phyloP scores from a whole-genome alignment of 2,888 invertebrate species.

The Andrena minutula region DNA sequence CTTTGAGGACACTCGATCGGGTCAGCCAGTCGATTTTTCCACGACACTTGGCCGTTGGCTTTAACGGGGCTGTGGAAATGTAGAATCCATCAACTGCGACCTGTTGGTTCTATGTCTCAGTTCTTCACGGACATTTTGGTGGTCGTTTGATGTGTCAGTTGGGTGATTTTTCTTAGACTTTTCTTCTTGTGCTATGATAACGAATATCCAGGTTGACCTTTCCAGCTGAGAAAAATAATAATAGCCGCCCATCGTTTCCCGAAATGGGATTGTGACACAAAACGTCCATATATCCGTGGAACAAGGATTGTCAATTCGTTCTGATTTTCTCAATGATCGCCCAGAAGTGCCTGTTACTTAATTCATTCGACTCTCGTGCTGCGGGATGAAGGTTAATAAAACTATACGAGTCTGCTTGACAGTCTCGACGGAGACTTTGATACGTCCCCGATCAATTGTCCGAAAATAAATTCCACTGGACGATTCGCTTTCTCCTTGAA shows the following conservation, averaged over 20 bases:
- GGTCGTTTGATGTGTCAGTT: no score
- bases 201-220: neutral
- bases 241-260: neutral
- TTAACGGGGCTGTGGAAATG: neutral
- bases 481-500: neutral
- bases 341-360: neutral
- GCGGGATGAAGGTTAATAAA: neutral
- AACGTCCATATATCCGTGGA: neutral
- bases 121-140: neutral
- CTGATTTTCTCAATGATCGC: neutral
- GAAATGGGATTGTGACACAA: neutral
- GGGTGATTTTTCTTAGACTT: no score
- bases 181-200: neutral
- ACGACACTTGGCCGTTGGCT: neutral
- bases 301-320: neutral
- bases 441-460: neutral
- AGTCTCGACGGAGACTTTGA: neutral
- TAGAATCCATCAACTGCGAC: neutral
- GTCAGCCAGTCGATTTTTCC: constrained; percentile 19
- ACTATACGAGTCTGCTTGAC: neutral
- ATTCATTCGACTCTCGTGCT: neutral
- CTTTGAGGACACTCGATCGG: neutral
- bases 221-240: no score
- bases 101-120: neutral
- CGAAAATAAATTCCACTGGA: neutral